Conservation (phyloP, 2,113 vertebrate genomes). For the Meriones unguiculatus region DNA sequence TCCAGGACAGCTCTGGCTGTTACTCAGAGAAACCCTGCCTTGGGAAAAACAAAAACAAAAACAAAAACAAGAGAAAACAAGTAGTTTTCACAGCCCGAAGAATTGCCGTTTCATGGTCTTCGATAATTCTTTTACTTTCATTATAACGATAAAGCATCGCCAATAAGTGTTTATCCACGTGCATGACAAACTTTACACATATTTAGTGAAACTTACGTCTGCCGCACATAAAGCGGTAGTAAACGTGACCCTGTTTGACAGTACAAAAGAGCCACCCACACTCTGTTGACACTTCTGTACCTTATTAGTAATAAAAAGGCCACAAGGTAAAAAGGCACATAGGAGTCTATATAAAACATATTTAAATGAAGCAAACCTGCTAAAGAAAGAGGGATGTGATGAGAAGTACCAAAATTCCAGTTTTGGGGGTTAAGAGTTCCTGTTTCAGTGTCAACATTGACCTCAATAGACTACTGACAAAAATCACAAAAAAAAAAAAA, state of each 20-base stretch:
- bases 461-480: constrained; percentile 85
- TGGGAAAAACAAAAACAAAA: not conserved
- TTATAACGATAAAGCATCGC: constrained; percentile 66
- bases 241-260: constrained; percentile 77
- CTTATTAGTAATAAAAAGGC: constrained; percentile 88
- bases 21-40: not conserved
- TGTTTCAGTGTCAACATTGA: constrained; percentile 87
- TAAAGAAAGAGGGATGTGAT: constrained; percentile 81
- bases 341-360: constrained; percentile 87
- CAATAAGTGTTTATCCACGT: constrained; percentile 67
- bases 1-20: not conserved
- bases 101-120: constrained; percentile 54
- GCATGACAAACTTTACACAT: constrained; percentile 56
- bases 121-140: constrained; percentile 34
- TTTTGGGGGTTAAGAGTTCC: constrained; percentile 84
- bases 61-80: constrained; percentile 4
- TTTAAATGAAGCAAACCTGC: constrained; percentile 83
- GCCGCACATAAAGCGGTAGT: constrained; percentile 79
- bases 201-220: constrained; percentile 82
- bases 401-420: constrained; percentile 85
- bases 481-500: constrained; percentile 81
- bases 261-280: constrained; percentile 78
- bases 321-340: constrained; percentile 91
- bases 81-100: constrained; percentile 34
- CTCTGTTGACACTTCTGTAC: constrained; percentile 82